Base-by-base conservation (phyloP, 1,140 invertebrate genomes). In the Eumeta japonica region DNA sequence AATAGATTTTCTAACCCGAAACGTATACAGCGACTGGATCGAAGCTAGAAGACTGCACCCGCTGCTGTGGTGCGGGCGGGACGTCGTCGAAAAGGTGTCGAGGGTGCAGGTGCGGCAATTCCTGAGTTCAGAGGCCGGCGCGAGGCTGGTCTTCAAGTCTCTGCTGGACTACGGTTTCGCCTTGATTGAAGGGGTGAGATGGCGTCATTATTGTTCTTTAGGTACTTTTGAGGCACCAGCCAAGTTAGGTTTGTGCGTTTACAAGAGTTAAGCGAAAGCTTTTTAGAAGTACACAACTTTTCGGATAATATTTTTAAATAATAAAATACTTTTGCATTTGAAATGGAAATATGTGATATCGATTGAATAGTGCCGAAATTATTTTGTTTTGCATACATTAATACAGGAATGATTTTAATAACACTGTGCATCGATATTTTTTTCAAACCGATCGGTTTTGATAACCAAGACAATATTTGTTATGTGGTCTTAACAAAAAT, bases 131-230 rank as follows among this genome's bases (percentile, higher is more conserved):
- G 46, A 48, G 13, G 49, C 57, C 16, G 73, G 59, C 17, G 43
- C 64, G 9, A 57, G 41, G 12, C 35, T 27, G 20, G 62, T 78
- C 16, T 62, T 78, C 20, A 49, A 66, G 32, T 76, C 73, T 14
- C 47, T 79, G 3, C 39, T 77, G 2, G 65, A 67, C 28, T 75
- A 75, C 44, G 77, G 77, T 10, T 57, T 75, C 7, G 76, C 63
- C 14, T 57, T 79, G 13, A 60, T 79, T n/a, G 60, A 61, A 28
- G 50, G 60, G 36, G 75, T 76, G 59, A 58, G 55, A 49, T 24
- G n/a, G 13, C 20, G n/a, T 15, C 18, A 37, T n/a, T 20, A 37
- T 16, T 27, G 14, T 15, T 24, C 16, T 37, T 37, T 37, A 2
- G 35, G 35, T 10, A 11, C 27, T 37, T 19, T 12, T 18, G 27